Percentiles rank a stretch among this genome's conserved stretches.
Conservation (phyloP, 1,140 invertebrate genomes). For the Drosophila tsacasi region DNA sequence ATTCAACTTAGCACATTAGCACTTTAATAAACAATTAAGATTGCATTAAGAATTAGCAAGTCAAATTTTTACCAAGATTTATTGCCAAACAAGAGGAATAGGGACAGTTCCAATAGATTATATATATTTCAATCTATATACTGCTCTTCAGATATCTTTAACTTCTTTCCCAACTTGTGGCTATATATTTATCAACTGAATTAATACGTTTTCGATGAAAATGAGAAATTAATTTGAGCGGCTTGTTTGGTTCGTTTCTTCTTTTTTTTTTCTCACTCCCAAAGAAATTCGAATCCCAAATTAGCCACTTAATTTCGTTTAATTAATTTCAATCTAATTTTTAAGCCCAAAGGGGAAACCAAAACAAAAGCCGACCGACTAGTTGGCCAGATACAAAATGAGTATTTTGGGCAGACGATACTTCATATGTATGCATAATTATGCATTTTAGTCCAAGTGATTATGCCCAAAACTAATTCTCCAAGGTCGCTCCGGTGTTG, state of each 20-base stretch:
- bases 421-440: constrained; percentile 57
- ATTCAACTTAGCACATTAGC: constrained; percentile 36
- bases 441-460: constrained; percentile 48
- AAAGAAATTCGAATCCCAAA: constrained; percentile 63
- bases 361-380: constrained; percentile 30
- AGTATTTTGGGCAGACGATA: constrained; percentile 35
- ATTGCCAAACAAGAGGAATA: constrained; percentile 31
- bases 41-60: constrained; percentile 57
- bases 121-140: background rate
- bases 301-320: constrained; percentile 68
- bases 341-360: constrained; percentile 18
- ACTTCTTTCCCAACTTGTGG: background rate
- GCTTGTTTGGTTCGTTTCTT: constrained; percentile 38
- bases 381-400: constrained; percentile 25
- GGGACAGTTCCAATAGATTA: background rate
- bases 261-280: background rate
- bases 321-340: constrained; percentile 79
- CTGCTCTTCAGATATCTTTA: constrained; percentile 1
- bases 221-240: constrained; percentile 62
- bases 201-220: constrained; percentile 69
- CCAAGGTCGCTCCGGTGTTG: constrained; percentile 54
- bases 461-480: constrained; percentile 51
- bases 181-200: constrained; percentile 25
- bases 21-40: constrained; percentile 61
- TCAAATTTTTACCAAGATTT: constrained; percentile 53